These are phyloP conservation scores for Enteromius treurensis DNA, from an alignment of 2,797 vertebrate species.

Conservation along the genomic window DNA sequence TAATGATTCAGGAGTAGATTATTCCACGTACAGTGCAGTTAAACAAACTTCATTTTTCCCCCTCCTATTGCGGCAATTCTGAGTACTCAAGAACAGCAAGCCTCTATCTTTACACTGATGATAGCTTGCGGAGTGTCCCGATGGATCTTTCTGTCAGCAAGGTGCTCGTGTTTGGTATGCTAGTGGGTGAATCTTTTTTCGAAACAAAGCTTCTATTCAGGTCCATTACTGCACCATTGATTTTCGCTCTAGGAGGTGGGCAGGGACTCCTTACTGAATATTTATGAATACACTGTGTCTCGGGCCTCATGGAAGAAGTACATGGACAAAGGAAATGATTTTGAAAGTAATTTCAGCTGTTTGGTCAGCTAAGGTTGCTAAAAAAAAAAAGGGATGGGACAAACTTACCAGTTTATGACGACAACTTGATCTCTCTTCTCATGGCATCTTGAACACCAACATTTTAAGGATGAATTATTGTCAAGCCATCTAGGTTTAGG, in stretches of 20 bases:
- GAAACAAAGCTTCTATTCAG: slow-evolving; percentile 59
- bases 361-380: slow-evolving; percentile 36
- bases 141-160: slow-evolving; percentile 44
- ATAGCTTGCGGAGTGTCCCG: slow-evolving; percentile 45
- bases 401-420: background rate
- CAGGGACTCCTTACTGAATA: slow-evolving; percentile 55
- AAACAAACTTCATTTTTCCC: slow-evolving; percentile 23
- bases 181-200: slow-evolving; percentile 47
- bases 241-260: slow-evolving; percentile 61
- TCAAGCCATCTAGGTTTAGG: no score
- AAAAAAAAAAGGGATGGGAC: background rate
- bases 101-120: slow-evolving; percentile 33
- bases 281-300: slow-evolving; percentile 55
- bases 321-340: slow-evolving; percentile 47
- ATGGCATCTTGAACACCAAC: background rate
- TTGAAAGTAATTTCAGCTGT: slow-evolving; percentile 40
- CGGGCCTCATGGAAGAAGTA: slow-evolving; percentile 33
- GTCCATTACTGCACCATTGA: slow-evolving; percentile 63
- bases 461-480: no score
- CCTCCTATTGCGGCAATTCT: slow-evolving; percentile 31
- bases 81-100: slow-evolving; percentile 16
- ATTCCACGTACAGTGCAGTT: slow-evolving; percentile 51
- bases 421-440: background rate
- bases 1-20: slow-evolving; percentile 46
- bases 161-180: slow-evolving; percentile 43